These are phyloP conservation scores for Coluber constrictor DNA, from an alignment of 2,797 vertebrate genomes.

Conservation along the genomic window DNA sequence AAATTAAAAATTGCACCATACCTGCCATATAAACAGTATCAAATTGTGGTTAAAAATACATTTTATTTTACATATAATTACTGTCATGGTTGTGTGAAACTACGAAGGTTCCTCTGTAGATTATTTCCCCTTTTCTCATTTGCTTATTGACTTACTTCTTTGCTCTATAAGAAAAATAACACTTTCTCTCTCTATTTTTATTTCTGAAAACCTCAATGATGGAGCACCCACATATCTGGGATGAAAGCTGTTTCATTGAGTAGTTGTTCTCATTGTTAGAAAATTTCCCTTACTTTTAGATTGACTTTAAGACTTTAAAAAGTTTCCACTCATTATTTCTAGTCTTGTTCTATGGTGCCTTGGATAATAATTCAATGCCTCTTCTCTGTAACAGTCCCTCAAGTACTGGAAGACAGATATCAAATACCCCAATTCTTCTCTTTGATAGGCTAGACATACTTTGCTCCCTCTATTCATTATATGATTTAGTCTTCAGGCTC, in stretches of 20 bases:
- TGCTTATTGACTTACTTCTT: constrained; percentile 11
- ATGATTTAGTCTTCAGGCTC: neutral
- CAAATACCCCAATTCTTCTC: neutral
- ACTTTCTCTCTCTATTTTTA: constrained; percentile 15
- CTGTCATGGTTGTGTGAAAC: constrained; percentile 61
- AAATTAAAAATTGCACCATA: constrained; percentile 68
- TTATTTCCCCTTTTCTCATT: neutral
- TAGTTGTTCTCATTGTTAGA: neutral
- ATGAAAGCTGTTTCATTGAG: neutral
- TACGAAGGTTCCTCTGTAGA: constrained; percentile 47
- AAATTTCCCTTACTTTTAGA: neutral
- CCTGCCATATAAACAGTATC: constrained; percentile 69
- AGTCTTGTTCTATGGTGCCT: neutral
- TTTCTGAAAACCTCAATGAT: neutral
- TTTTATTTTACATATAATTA: constrained; percentile 68
- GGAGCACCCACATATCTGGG: neutral
- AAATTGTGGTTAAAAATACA: constrained; percentile 61
- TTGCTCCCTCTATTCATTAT: neutral
- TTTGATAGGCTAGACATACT: neutral
- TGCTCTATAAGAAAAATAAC: constrained; percentile 35
- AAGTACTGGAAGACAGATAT: neutral
- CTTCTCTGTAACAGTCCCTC: neutral
- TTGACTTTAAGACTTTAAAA: neutral
- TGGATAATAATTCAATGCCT: neutral
- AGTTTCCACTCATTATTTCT: neutral